Evolutionary conservation across 2,797 vertebrate species (phyloP).

Genomic region (Pangasius krempfi): DNA sequence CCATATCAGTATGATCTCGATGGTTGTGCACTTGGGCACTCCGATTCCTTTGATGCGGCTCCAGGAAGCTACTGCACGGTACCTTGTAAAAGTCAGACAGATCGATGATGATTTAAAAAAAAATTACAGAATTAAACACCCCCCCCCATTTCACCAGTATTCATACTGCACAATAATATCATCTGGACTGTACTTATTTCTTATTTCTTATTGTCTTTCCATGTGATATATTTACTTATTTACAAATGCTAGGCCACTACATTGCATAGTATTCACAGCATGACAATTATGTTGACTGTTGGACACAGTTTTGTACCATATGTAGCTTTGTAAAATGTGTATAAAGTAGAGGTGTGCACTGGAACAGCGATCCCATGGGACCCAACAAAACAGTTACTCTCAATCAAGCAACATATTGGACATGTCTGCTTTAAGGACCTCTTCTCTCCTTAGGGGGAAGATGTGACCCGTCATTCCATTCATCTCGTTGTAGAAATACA

Average conservation of each 20-base stretch:
- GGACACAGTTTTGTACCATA: not conserved
- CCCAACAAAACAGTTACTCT: not conserved
- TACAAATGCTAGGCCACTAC: not conserved
- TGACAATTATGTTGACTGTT: not conserved
- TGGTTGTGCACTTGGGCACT: constrained; percentile 90
- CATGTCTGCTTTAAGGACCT: too few relatives aligned
- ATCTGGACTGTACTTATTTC: not conserved
- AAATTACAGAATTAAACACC: too few relatives aligned
- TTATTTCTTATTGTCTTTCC: not conserved
- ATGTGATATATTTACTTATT: not conserved
- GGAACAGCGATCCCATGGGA: not conserved
- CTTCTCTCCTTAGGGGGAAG: too few relatives aligned
- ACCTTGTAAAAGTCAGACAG: constrained; percentile 72
- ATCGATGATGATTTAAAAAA: not conserved
- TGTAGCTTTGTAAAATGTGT: not conserved
- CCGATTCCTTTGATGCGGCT: constrained; percentile 93
- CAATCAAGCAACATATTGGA: not conserved
- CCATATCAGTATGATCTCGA: constrained; percentile 94
- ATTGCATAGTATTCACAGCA: not conserved
- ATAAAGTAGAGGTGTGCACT: not conserved
- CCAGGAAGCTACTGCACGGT: constrained; percentile 94
- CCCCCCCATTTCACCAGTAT: not conserved
- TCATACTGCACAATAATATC: not conserved
- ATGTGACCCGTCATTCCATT: too few relatives aligned
- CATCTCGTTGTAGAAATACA: too few relatives aligned